A percentile compares a stretch with the other conserved stretches of the same genome.
phyloP scores from a whole-genome alignment of 2,888 invertebrate species.

The Hypercompe scribonia region DNA sequence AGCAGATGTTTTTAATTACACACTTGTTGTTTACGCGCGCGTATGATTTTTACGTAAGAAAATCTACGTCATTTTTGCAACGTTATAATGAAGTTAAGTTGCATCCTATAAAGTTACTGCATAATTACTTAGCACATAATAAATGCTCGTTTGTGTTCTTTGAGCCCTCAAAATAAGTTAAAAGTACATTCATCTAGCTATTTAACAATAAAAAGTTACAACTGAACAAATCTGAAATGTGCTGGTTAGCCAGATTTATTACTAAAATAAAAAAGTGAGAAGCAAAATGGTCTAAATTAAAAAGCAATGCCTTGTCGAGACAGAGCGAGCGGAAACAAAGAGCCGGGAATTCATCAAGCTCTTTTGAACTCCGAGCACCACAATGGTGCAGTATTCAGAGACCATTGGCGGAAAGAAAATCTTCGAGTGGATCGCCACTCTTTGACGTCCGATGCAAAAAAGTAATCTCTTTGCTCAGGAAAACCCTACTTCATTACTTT shows the following conservation, averaged over 20 bases:
- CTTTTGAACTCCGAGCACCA: slow-evolving; percentile 82
- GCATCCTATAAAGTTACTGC: not conserved
- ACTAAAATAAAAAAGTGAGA: slow-evolving; percentile 74
- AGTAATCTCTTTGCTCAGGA: slow-evolving; percentile 69
- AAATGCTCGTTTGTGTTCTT: no score
- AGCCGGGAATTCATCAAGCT: slow-evolving; percentile 83
- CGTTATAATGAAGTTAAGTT: no score
- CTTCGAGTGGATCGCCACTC: slow-evolving; percentile 80
- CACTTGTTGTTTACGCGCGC: no score
- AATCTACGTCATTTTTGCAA: no score
- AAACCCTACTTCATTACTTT: slow-evolving; percentile 79
- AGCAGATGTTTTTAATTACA: no score
- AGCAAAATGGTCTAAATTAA: slow-evolving; percentile 84
- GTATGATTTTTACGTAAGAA: no score
- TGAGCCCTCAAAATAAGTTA: not conserved
- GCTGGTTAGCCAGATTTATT: slow-evolving; percentile 77
- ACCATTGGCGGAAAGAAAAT: slow-evolving; percentile 81
- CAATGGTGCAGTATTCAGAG: slow-evolving; percentile 76
- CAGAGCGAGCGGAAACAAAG: slow-evolving; percentile 84
- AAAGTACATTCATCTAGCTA: slow-evolving; percentile 3
- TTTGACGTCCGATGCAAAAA: slow-evolving; percentile 81
- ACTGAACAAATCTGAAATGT: slow-evolving; percentile 52
- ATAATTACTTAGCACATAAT: not conserved
- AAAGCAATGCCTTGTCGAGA: slow-evolving; percentile 84
- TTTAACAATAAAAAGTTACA: slow-evolving; percentile 37